Evolutionary conservation across 92 coral and sea anemone genomes (phyloP).

Genomic region (Paragorgia papillata): DNA sequence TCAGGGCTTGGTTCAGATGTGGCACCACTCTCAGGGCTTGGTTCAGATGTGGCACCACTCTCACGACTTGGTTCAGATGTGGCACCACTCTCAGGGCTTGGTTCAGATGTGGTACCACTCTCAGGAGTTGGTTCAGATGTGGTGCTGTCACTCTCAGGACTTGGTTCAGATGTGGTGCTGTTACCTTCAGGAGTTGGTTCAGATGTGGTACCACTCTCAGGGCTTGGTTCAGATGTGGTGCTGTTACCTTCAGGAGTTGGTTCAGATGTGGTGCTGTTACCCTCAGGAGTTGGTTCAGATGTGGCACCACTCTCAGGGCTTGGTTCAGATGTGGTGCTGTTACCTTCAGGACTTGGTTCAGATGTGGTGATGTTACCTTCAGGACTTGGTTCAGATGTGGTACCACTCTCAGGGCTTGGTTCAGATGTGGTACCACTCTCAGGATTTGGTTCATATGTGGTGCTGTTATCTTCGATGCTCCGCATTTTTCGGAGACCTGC

Average conservation of each 20-base stretch:
- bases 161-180: constrained; percentile 17
- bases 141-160: constrained; percentile 4
- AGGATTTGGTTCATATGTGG: constrained; percentile 26
- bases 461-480: background rate
- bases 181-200: constrained; percentile 69
- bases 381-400: constrained; percentile 71
- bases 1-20: constrained; percentile 34
- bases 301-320: constrained; percentile 31
- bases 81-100: constrained; percentile 72
- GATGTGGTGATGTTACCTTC: constrained; percentile 46
- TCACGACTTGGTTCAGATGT: constrained; percentile 99
- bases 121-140: constrained; percentile 20
- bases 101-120: constrained; percentile 59
- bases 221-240: constrained; percentile 11
- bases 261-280: constrained; percentile 7
- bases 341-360: constrained; percentile 30
- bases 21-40: constrained; percentile 13
- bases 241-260: constrained; percentile 21
- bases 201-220: constrained; percentile 55
- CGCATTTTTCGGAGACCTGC: too few species aligned
- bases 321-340: constrained; percentile 13
- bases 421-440: constrained; percentile 8
- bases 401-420: constrained; percentile 11
- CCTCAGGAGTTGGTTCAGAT: constrained; percentile 76
- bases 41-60: too few species aligned